Evolutionary conservation across 2,113 vertebrate genomes (phyloP), one percentile per base, ranked within the genome.

Genomic region (Conger conger): DNA sequence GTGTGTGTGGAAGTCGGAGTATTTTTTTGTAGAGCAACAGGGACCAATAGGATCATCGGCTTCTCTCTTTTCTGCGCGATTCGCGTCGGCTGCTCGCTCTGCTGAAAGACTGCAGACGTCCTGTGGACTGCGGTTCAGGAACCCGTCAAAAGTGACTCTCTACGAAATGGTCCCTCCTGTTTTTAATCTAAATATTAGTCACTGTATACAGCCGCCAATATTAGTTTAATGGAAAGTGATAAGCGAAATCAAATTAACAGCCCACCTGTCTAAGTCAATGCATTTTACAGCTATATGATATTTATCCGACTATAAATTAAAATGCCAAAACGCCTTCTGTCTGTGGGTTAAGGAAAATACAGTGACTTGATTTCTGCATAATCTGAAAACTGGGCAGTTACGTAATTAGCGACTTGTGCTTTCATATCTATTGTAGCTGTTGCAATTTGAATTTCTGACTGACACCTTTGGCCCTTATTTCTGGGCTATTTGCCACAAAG

Each of bases 1-100:
- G 83, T 15, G 86, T 88, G 63, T 38, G 53, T 82, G 53, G 53
- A 63, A 82, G 35, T 60, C 54, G 33, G 33, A 60, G 45, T 82
- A 50, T 11, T 82, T 82, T 50, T 82, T 60, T 81, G 81, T 82
- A 63, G 81, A 82, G 81, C 54, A 20, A 63, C 53, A 81, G 40
- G 40, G 33, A 53, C 54, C 81, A 60, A 63, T 82, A 36, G 81
- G 33, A 82, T 60, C 36, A 45, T 30, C 7, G 30, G 80, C 42
- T 20, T 17, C n/a, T 54, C 54, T 57, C 81, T 36, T 82, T 63
- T 36, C 13, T 36, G 53, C 50, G 30, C 50, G 81, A 30, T 37
- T 30, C 30, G 8, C 50, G 17, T 36, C 53, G 53, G 50, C n/a
- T 82, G 27, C 7, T 36, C 20, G 4, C 23, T 40, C 79, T 63